phyloP scores from a whole-genome alignment of 2,888 invertebrate species.

The Hirtodrosophila alboralis region DNA sequence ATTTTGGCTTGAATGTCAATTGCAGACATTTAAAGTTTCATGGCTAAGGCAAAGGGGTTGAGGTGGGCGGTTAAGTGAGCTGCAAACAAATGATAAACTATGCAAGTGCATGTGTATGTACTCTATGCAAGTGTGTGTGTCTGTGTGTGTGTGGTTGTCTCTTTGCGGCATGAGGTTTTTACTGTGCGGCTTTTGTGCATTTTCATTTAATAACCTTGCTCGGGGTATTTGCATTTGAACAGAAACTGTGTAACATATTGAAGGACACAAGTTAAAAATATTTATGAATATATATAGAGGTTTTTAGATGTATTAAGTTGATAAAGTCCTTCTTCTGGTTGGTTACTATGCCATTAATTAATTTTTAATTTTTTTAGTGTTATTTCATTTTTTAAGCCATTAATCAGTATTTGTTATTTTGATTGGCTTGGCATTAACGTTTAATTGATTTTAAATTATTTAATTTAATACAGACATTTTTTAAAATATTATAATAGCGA shows the following conservation, averaged over 20 bases:
- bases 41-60: conserved; percentile 28
- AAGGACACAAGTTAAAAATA: too few species aligned
- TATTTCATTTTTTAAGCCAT: too few species aligned
- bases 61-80: conserved; percentile 5
- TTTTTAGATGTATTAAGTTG: too few species aligned
- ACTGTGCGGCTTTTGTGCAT: conserved; percentile 34
- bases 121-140: conserved; percentile 5
- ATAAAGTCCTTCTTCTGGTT: too few species aligned
- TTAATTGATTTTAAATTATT: too few species aligned
- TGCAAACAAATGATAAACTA: conserved; percentile 62
- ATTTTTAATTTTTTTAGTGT: too few species aligned
- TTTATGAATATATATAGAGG: too few species aligned
- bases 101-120: conserved; percentile 44
- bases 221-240: background rate
- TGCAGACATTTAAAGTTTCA: conserved; percentile 76
- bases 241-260: background rate
- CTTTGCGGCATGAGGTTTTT: conserved; percentile 49
- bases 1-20: conserved; percentile 69
- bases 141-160: conserved; percentile 29
- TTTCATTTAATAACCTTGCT: conserved; percentile 2
- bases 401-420: too few species aligned
- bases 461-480: too few species aligned
- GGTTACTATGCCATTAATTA: too few species aligned
- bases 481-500: too few species aligned
- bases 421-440: too few species aligned